Percentiles rank a stretch among this genome's conserved stretches.
These are phyloP conservation scores for Loripinus fragilis DNA, from an alignment of 2,888 invertebrate genomes.

Conservation along the genomic window DNA sequence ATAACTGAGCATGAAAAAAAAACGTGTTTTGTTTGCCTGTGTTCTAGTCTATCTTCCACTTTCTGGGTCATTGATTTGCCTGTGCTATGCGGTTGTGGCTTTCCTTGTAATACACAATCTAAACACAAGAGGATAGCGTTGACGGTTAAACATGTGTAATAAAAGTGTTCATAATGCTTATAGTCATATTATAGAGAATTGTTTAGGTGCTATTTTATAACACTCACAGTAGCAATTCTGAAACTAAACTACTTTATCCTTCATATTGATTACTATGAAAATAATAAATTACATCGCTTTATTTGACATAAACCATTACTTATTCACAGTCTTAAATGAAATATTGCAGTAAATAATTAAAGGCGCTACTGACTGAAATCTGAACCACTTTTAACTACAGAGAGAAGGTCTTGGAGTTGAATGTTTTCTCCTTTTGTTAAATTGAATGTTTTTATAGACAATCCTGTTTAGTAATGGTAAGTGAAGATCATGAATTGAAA, in stretches of 20 bases:
- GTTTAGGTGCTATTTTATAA: background rate
- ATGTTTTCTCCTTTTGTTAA: too few relatives aligned
- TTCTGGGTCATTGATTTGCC: background rate
- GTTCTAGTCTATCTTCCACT: too few relatives aligned
- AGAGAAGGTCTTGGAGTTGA: constrained; percentile 2
- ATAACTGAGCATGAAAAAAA: too few relatives aligned
- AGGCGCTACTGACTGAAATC: constrained; percentile 14
- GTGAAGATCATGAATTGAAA: too few relatives aligned
- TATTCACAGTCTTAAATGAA: constrained; percentile 9
- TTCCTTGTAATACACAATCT: too few relatives aligned
- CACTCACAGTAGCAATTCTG: constrained; percentile 7
- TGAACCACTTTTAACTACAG: background rate
- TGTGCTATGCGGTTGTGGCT: background rate
- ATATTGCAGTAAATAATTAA: constrained; percentile 10
- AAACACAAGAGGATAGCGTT: too few relatives aligned
- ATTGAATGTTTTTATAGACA: too few relatives aligned
- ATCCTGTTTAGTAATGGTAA: too few relatives aligned
- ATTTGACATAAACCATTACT: constrained; percentile 18
- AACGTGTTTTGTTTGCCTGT: too few relatives aligned
- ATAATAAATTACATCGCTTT: constrained; percentile 15
- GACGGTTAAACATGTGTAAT: too few relatives aligned
- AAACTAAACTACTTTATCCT: background rate
- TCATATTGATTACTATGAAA: constrained; percentile 5
- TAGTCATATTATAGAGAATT: background rate
- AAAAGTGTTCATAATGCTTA: background rate